Base-by-base conservation (phyloP, 1,140 invertebrate genomes). In the Pseudobourletiella spinata region DNA sequence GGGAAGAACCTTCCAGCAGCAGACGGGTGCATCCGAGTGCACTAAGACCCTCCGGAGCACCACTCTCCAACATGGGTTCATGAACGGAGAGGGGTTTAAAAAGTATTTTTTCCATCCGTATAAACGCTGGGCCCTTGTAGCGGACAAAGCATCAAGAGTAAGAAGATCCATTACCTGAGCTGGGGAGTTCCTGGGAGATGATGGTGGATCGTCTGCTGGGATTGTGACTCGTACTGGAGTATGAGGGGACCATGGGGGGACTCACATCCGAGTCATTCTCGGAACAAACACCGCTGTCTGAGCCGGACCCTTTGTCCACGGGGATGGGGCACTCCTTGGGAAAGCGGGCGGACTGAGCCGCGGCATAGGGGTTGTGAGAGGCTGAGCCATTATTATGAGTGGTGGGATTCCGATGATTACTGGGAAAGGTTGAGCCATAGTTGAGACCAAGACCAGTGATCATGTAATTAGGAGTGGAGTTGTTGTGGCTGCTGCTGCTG, bases 261-360 rank as follows among this genome's bases (percentile, higher is more conserved):
- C 57, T 61, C 20, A 57, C 57, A 30, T 67, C 65, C n/a, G 60
- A 60, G 32, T 66, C 65, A 50, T 67, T 67, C 46, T 67, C 65
- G 32, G 65, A 67, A 61, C 65, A 63, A 43, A 67, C 61, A 14
- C 65, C 65, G 18, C 60, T 63, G 58, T 67, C 65, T 26, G 65
- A 66, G n/a, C 65, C 65, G n/a, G 61, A 61, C 15, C 65, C 61
- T 52, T 67, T 67, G 56, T 66, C 60, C 42, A 59, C 54, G 14
- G 60, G 60, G n/a, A 66, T 44, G 22, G 64, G 59, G 35, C 59
- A 61, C 46, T 65, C 64, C 55, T 61, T 61, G 32, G 58, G 32
- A 46, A 50, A 54, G 43, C 61, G 57, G 2, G 29, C 39, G 25
- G 54, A 57, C 50, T 57, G 43, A 57, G 57, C 51, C 22, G 52